Conservation (phyloP, 2,888 invertebrate species). For the Leptinotarsa juncta region DNA sequence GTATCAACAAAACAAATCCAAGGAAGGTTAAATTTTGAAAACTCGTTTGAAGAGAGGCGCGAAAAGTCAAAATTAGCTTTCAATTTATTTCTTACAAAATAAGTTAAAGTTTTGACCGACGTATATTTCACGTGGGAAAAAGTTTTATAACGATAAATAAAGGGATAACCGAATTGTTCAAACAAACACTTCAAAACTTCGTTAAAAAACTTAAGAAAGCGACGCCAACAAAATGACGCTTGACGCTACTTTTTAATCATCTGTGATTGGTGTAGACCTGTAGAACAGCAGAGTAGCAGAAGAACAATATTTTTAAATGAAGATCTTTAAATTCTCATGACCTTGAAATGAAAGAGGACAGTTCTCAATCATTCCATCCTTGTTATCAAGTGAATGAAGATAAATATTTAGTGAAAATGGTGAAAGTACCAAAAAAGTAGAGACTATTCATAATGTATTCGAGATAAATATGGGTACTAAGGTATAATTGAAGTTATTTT, state of each 20-base stretch:
- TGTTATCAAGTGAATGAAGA: no score
- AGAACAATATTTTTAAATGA: no score
- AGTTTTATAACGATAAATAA: not conserved
- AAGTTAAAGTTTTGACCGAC: not conserved
- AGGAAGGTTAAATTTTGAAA: not conserved
- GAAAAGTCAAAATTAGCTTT: conserved; percentile 8
- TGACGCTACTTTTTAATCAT: conserved; percentile 12
- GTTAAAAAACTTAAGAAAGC: not conserved
- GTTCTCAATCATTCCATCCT: no score
- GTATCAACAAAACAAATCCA: conserved; percentile 1
- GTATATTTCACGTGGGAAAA: not conserved
- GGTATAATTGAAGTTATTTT: no score
- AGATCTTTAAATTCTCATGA: no score
- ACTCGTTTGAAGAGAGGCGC: conserved; percentile 5
- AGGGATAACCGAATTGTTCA: not conserved
- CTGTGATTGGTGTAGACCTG: not conserved
- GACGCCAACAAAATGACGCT: conserved; percentile 19
- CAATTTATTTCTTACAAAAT: not conserved
- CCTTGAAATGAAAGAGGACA: no score
- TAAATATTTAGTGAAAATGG: no score
- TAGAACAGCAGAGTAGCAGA: no score
- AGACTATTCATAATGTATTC: no score
- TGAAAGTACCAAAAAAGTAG: no score
- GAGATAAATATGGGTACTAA: no score
- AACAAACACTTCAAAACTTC: conserved; percentile 1